Base-by-base conservation (phyloP, 2,888 invertebrate genomes). In the Pristionchus japonicus region DNA sequence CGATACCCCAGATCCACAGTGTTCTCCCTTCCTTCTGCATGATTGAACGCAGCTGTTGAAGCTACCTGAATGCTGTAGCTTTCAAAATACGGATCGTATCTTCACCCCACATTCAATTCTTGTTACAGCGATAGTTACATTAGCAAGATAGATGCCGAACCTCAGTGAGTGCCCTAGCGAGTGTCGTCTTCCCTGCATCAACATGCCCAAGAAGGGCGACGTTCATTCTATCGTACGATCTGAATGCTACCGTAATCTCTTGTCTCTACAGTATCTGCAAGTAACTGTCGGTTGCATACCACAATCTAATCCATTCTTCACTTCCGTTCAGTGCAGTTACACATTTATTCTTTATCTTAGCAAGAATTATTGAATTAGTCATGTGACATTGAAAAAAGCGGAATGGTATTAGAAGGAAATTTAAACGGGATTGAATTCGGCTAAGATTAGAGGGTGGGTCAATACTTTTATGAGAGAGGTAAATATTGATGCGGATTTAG, bases 191-290 rank as follows among this genome's bases (percentile, higher is more conserved):
- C 0, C 97, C 97, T 89, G 96, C 96, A 95, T 97, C 97, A 43
- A 97, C 96, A 95, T 97, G 97, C 0, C 97, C 97, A 83, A 97
- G 94, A 47, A 97, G 95, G 4, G 97, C 97, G 87, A 97, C 95
- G 94, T 97, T 97, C 90, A 97, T 95, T 9, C 77, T 77, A 43
- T 11, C 9, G 43, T 77, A 43, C 23, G 15, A 77, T 40, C 64
- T 74, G 70, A 74, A 40, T 1, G 40, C 37, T 74, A 74, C 70
- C 40, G 23, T 74, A 74, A 1, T 23, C 67, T 1, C 34, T 4
- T 67, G 27, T 43, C 43, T 43, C 23, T 37, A 27, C n/a, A 13
- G 27, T 40, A 27, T 15, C n/a, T 43, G n/a, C 47, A 77, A 77
- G 47, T 77, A 77, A 13, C 27, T n/a, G 3, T 77, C 77, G 77